phyloP scores from a whole-genome alignment of 2,113 vertebrate genomes.

The Equus przewalskii region DNA sequence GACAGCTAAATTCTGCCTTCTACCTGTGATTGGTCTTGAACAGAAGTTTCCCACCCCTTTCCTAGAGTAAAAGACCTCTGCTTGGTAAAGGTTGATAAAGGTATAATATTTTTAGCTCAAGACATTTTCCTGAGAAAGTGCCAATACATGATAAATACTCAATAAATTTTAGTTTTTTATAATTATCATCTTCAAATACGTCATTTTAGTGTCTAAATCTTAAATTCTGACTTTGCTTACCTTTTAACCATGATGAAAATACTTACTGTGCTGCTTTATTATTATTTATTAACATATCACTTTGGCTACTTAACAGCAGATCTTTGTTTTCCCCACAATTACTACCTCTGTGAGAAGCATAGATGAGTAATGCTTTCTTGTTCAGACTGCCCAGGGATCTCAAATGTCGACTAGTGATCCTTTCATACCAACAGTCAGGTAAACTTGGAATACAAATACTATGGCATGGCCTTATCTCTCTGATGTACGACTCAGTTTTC shows the following conservation, averaged over 20 bases:
- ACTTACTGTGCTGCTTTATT: not conserved
- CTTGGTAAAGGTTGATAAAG: not conserved
- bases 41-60: not conserved
- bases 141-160: not conserved
- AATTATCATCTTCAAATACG: not conserved
- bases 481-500: not conserved
- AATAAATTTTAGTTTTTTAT: not conserved
- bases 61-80: not conserved
- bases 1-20: not conserved
- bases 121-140: conserved; percentile 2
- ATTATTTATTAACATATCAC: not conserved
- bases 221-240: not conserved
- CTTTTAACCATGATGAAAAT: conserved; percentile 33
- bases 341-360: not conserved
- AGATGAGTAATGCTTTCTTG: not conserved
- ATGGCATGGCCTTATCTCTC: not conserved
- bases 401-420: not conserved
- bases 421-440: not conserved
- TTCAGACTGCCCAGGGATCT: not conserved
- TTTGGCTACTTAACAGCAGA: conserved; percentile 36
- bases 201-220: not conserved
- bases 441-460: not conserved
- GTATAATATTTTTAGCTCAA: not conserved
- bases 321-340: not conserved
- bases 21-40: not conserved